These are phyloP conservation scores for Coelopa frigida DNA, from an alignment of 1,140 invertebrate species.

Conservation along the genomic window DNA sequence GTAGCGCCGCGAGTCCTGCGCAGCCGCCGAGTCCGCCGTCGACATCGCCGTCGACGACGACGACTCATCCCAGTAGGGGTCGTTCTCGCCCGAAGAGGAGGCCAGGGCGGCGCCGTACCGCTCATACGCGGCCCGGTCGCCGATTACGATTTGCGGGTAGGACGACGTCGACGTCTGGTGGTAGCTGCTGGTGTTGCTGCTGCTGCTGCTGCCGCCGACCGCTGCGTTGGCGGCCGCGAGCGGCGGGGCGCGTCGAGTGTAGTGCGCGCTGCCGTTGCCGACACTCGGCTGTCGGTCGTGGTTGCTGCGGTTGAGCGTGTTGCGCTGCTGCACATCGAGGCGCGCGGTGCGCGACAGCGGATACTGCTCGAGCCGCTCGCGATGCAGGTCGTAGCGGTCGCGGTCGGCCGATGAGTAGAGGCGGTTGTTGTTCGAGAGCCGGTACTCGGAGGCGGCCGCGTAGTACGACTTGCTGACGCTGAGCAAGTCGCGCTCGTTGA, in stretches of 20 bases:
- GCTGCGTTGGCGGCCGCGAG: slow-evolving; percentile 22
- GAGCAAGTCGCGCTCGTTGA: slow-evolving; percentile 38
- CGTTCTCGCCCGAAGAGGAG: slow-evolving; percentile 28
- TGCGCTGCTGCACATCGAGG: slow-evolving; percentile 42
- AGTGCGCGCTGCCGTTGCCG: background rate
- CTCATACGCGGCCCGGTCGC: slow-evolving; percentile 11
- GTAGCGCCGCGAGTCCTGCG: slow-evolving; percentile 59
- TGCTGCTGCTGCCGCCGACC: slow-evolving; percentile 28
- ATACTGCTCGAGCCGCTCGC: slow-evolving; percentile 38
- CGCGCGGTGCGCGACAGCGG: slow-evolving; percentile 36
- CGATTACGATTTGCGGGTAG: slow-evolving; percentile 35
- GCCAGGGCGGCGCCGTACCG: too few relatives aligned
- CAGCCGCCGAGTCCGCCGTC: slow-evolving; percentile 22
- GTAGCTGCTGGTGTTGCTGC: slow-evolving; percentile 34
- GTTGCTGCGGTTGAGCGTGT: slow-evolving; percentile 40
- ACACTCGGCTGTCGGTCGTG: slow-evolving; percentile 34
- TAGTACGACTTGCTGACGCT: slow-evolving; percentile 27
- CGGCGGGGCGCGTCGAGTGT: slow-evolving; percentile 29
- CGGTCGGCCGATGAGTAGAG: slow-evolving; percentile 38
- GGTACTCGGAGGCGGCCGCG: slow-evolving; percentile 22
- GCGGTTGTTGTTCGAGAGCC: slow-evolving; percentile 30
- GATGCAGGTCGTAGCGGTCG: slow-evolving; percentile 41
- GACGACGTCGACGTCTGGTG: slow-evolving; percentile 18
- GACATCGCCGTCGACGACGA: slow-evolving; percentile 16
- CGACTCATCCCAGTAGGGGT: slow-evolving; percentile 50